These are phyloP conservation scores for Whitmania pigra DNA, from an alignment of 1,140 invertebrate genomes.

Conservation along the genomic window DNA sequence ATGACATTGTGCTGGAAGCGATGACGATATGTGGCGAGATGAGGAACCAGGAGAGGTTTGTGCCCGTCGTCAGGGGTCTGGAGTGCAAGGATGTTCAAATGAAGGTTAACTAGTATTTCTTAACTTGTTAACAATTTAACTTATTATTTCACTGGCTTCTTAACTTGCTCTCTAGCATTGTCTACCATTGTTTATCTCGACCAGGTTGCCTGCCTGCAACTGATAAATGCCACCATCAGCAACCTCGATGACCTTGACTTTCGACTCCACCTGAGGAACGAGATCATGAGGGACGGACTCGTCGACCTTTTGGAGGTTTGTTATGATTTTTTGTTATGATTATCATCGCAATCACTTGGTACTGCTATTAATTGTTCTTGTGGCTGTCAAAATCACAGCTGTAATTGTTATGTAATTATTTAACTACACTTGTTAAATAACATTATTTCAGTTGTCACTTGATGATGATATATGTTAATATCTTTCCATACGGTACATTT, in stretches of 20 bases:
- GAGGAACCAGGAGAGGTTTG: conserved; percentile 61
- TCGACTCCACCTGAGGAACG: conserved; percentile 79
- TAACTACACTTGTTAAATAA: too few species aligned
- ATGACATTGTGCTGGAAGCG: conserved; percentile 78
- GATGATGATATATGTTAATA: too few species aligned
- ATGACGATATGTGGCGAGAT: conserved; percentile 79
- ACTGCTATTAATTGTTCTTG: too few species aligned
- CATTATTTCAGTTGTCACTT: too few species aligned
- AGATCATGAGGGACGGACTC: conserved; percentile 82
- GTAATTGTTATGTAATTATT: too few species aligned
- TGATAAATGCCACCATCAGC: conserved; percentile 84
- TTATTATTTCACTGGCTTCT: not conserved
- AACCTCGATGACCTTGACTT: conserved; percentile 84
- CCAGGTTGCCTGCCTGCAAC: conserved; percentile 67
- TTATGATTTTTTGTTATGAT: not conserved
- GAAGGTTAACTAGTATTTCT: conserved; percentile 9
- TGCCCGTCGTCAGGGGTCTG: conserved; percentile 73
- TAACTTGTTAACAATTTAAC: not conserved
- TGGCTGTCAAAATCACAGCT: too few species aligned
- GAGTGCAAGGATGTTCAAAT: conserved; percentile 17
- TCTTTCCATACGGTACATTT: too few species aligned
- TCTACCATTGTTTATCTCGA: not conserved
- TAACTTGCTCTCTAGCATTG: not conserved
- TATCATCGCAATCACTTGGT: too few species aligned
- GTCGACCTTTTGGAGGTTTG: conserved; percentile 59